Percentiles rank a stretch among this genome's conserved stretches.
These are phyloP conservation scores for Coryphaenoides rupestris DNA, from an alignment of 2,113 vertebrate species.

Conservation along the genomic window DNA sequence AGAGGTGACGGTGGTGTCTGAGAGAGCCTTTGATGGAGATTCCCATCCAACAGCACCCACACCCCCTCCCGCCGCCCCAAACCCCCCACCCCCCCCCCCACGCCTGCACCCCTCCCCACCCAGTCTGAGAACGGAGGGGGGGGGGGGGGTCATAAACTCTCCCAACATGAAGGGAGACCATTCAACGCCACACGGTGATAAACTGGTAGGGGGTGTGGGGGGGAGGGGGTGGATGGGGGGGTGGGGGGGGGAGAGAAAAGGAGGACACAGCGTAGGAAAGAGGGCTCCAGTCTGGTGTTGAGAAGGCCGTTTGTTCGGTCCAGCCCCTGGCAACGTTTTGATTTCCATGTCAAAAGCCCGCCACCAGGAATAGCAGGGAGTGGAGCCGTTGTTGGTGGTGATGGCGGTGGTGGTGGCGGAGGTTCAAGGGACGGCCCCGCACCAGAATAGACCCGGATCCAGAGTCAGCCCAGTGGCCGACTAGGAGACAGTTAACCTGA, in stretches of 20 bases:
- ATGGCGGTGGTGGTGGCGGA: no score
- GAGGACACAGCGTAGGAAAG: constrained; percentile 27
- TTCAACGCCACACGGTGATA: constrained; percentile 60
- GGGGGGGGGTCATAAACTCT: constrained; percentile 64
- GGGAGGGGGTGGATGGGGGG: constrained; percentile 33
- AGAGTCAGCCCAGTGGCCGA: background rate
- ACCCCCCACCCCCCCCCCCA: constrained; percentile 20
- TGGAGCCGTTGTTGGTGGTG: constrained; percentile 11
- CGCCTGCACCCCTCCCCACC: constrained; percentile 11
- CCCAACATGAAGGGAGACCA: constrained; percentile 64
- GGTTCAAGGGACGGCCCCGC: no score
- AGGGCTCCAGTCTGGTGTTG: constrained; percentile 39
- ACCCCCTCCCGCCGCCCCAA: constrained; percentile 13
- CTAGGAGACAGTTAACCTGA: constrained; percentile 11
- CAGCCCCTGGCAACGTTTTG: constrained; percentile 52
- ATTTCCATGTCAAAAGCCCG: constrained; percentile 67
- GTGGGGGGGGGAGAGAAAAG: constrained; percentile 28
- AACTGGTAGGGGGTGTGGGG: constrained; percentile 35
- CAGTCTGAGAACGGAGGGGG: constrained; percentile 52
- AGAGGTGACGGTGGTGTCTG: constrained; percentile 55
- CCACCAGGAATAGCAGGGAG: constrained; percentile 56
- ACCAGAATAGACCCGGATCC: background rate
- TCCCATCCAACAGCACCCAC: constrained; percentile 49
- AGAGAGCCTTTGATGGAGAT: constrained; percentile 65
- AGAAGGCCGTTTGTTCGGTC: constrained; percentile 68